Base-by-base conservation (phyloP, 2,797 vertebrate species). In the Microctenopoma steveboyesi region DNA sequence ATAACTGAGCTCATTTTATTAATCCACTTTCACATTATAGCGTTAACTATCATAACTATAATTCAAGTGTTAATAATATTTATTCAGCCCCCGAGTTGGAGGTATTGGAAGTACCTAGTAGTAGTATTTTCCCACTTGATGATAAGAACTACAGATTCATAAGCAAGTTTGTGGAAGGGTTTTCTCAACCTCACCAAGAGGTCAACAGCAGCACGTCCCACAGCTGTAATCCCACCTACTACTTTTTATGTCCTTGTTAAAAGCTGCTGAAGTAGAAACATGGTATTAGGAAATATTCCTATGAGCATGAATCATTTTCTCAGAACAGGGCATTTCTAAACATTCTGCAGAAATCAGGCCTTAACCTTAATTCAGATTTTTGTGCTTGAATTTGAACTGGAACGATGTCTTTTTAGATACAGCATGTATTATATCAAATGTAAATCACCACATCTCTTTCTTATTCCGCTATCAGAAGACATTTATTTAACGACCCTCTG, bases 181-280 rank as follows among this genome's bases (percentile, higher is more conserved):
- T 81, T 79, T 56, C 72, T 68, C 79, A 42, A 46, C 47, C 74
- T 83, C 50, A 75, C 75, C 51, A 72, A 57, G 81, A 76, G 87
- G 88, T 89, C 86, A 83, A 2, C 76, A 40, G 73, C 62, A 16
- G 79, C 78, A 35, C 72, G 58, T 82, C 88, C 75, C 73, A 72
- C 81, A 91, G 88, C 88, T 91, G 81, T 89, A 87, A 87, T 88
- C 74, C 84, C 76, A 88, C 33, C 92, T 87, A 81, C 74, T n/a
- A n/a, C n/a, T 62, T 92, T 91, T 91, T 91, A 89, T 90, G 81
- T 60, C 72, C 79, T 89, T 74, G 84, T 91, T 90, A 90, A 92
- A 91, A 88, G 72, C 84, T 90, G 90, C 89, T 89, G 87, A 85
- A 77, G 78, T 79, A 84, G 88, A 79, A 86, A 52, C 72, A 64